Conservation (phyloP, 1,140 invertebrate species). For the Drosophila kanapiae region DNA sequence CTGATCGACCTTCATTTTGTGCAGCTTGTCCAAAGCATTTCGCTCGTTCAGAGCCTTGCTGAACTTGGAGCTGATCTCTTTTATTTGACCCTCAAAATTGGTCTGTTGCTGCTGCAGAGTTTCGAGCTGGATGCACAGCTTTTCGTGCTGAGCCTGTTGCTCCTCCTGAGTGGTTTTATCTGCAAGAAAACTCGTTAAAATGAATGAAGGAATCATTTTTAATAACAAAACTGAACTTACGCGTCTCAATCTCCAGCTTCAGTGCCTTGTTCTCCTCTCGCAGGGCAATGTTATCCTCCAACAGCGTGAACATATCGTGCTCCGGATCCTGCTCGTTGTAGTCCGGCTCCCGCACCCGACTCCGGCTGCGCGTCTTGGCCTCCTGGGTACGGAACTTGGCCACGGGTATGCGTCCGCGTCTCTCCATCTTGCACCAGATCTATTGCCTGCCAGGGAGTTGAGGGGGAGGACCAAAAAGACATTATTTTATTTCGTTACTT, state of each 20-base stretch:
- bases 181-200: constrained; percentile 10
- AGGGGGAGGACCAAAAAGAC: neutral
- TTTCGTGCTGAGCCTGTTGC: constrained; percentile 67
- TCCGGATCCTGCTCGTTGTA: constrained; percentile 83
- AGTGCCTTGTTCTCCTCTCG: constrained; percentile 83
- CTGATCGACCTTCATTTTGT: constrained; percentile 82
- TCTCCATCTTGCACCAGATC: constrained; percentile 54
- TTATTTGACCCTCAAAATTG: constrained; percentile 68
- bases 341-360: constrained; percentile 77
- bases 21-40: constrained; percentile 77
- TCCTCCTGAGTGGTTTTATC: constrained; percentile 77
- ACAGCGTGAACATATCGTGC: constrained; percentile 80
- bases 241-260: constrained; percentile 74
- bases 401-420: constrained; percentile 78
- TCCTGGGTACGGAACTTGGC: constrained; percentile 80
- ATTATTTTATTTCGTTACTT: neutral
- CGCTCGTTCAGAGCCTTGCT: constrained; percentile 71
- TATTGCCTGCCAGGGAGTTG: too few relatives aligned
- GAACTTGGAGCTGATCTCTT: constrained; percentile 65
- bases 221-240: constrained; percentile 39
- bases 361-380: constrained; percentile 80
- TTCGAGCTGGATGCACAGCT: constrained; percentile 64
- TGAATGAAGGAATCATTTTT: neutral
- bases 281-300: constrained; percentile 83
- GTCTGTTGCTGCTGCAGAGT: constrained; percentile 60